Conservation (phyloP, 2,888 invertebrate genomes). For the Galeopsomyia nigrocyanea region DNA sequence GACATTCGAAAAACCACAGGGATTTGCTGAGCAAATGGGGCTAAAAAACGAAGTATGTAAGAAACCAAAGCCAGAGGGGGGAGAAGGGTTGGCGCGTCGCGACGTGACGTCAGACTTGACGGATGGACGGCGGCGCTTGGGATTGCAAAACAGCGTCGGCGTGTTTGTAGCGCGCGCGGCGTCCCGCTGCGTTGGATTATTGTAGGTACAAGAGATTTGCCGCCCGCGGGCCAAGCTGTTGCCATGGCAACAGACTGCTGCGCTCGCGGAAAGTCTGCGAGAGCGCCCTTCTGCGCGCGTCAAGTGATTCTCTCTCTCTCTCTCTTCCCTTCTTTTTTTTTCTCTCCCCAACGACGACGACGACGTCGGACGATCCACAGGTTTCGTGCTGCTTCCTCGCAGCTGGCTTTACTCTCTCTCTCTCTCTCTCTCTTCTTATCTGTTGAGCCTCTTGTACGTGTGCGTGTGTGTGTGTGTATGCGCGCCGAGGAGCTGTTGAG, state of each 20-base stretch:
- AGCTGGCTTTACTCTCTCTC: conserved; percentile 34
- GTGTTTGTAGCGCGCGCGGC: conserved; percentile 45
- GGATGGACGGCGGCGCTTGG: conserved; percentile 40
- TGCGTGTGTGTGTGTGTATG: conserved; percentile 10
- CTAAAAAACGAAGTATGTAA: too few species aligned
- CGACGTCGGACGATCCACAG: conserved; percentile 50
- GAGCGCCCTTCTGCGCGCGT: conserved; percentile 54
- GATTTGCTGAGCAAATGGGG: too few species aligned
- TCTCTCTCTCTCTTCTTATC: conserved; percentile 21
- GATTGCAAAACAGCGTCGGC: conserved; percentile 60
- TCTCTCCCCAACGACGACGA: conserved; percentile 44
- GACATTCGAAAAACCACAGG: too few species aligned
- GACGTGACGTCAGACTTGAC: conserved; percentile 27
- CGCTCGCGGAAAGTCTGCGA: conserved; percentile 54
- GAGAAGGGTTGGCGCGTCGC: too few species aligned
- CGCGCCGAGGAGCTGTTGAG: conserved; percentile 1
- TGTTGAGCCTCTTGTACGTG: conserved; percentile 1
- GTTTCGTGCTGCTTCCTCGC: conserved; percentile 39
- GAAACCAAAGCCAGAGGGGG: too few species aligned
- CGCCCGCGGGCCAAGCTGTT: conserved; percentile 63
- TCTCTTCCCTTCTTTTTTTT: conserved; percentile 41
- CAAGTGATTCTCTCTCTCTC: conserved; percentile 60
- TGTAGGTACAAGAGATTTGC: conserved; percentile 65
- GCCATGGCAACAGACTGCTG: conserved; percentile 65
- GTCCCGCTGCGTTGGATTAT: conserved; percentile 57